Conservation (phyloP, 2,113 vertebrate genomes). For the Rhynchopsitta pachyrhyncha region DNA sequence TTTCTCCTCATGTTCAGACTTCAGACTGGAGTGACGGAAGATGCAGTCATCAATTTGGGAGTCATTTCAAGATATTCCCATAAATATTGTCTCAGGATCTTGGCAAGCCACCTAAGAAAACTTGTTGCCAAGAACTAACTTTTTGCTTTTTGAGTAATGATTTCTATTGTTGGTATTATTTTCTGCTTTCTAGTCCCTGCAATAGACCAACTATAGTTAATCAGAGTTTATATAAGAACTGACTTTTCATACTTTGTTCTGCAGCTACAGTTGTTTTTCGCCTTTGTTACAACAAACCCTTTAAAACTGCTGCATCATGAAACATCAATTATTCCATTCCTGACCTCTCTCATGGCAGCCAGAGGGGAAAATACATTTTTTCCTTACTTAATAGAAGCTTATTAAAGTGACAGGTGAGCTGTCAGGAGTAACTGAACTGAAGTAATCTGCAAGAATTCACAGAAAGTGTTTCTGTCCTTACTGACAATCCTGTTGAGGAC, state of each 20-base stretch:
- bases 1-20: slow-evolving; percentile 70
- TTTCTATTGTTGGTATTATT: slow-evolving; percentile 68
- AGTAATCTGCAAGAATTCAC: background rate
- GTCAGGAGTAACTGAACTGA: background rate
- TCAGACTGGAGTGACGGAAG: slow-evolving; percentile 59
- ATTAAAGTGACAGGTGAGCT: slow-evolving; percentile 14
- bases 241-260: background rate
- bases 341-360: background rate
- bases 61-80: slow-evolving; percentile 82
- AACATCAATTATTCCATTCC: background rate
- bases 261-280: background rate
- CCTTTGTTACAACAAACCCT: background rate
- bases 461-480: background rate
- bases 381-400: background rate
- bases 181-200: slow-evolving; percentile 67
- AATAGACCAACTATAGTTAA: background rate
- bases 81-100: slow-evolving; percentile 78
- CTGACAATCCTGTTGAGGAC: background rate
- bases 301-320: background rate
- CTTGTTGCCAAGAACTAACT: slow-evolving; percentile 27
- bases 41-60: slow-evolving; percentile 67
- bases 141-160: background rate
- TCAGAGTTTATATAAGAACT: background rate
- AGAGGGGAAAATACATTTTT: background rate
- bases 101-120: slow-evolving; percentile 57